Base-by-base conservation (phyloP, 2,888 invertebrate genomes). In the Nephrotoma guestfalica region DNA sequence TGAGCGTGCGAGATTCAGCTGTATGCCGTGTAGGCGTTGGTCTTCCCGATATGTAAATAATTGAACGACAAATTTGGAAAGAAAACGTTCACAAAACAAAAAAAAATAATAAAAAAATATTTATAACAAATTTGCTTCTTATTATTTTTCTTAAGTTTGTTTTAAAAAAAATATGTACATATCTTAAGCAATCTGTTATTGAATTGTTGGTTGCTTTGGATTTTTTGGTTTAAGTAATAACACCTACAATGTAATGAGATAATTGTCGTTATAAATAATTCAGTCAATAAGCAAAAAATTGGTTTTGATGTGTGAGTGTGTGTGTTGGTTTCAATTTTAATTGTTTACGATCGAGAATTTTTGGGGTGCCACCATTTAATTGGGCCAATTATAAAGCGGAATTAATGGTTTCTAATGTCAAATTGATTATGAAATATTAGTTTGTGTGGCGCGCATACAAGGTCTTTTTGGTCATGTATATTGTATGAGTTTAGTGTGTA, bases 11-110 rank as follows among this genome's bases (percentile, higher is more conserved):
- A 13, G 88, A 87, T 42, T 88, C 88, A 83, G 88, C 88, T 47
- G 88, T 87, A 45, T 57, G 51, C 30, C 87, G 88, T 86, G 88
- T 88, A n/a, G 87, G 88, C 41, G 88, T 88, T 51, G 88, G 88
- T 18, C 86, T 88, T 47, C 88, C 88, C n/a, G 88, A 88, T 86
- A 71, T 71, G 71, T 71, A 71, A 30, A 6, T 47, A 47, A 47
- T 15, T 84, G 15, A 71, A 30, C 11, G 9, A 71, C 71, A 30
- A 71, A 30, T 71, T 71, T 71, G 71, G 71, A 71, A 71, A 30
- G 30, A 30, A 30, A 30, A 30, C 30, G 30, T 30, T 30, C 30
- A 30, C 30, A 30, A 30, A 30, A 30, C 2, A 30, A 30, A 13
- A 71, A 18, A 47, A 47, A 18, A 6, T 18, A 15, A 18, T 30